Base-by-base conservation (phyloP, 2,113 vertebrate genomes). In the Mastomys coucha region DNA sequence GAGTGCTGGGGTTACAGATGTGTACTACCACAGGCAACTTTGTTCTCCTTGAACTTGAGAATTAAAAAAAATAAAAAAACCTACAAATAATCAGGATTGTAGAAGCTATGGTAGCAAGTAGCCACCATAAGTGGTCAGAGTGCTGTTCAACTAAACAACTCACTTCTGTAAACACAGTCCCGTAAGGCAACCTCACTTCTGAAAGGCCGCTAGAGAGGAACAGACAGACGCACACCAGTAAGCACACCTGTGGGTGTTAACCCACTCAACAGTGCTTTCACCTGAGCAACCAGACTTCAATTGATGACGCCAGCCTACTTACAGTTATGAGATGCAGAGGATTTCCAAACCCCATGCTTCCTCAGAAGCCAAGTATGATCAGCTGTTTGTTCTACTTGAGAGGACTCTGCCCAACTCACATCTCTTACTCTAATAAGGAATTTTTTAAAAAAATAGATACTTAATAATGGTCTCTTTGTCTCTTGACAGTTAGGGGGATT, bases 71-170 rank as follows among this genome's bases (percentile, higher is more conserved):
- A 86, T 70, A 82, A 81, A n/a, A 36, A 33, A 14, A 63, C 22
- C 85, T 80, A 70, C 17, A 76, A 56, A 85, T 36, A 28, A 8
- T 24, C 51, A 69, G 70, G 20, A 56, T 78, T 72, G 67, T 86
- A 82, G 76, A 90, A 90, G 42, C 19, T 3, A 39, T 53, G 19
- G 6, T 73, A 86, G 93, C 12, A 80, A 88, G 56, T 75, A 70
- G 60, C 33, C 51, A 77, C 53, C n/a, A 42, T 36, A 88, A 84
- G 17, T 75, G 49, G 26, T 88, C 94, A 96, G 91, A 93, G 94
- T 51, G 5, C 17, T 94, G 26, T 77, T 86, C 3, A 58, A 45
- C 84, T 26, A 76, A 73, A 90, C 26, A 91, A 65, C 39, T 89
- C 16, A 4, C 42, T 51, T 96, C 65, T 72, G 31, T 85, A 51